A percentile compares a stretch with the other conserved stretches of the same genome.
Conservation (phyloP, 2,113 vertebrate genomes). For the Mormyrus lacerda region DNA sequence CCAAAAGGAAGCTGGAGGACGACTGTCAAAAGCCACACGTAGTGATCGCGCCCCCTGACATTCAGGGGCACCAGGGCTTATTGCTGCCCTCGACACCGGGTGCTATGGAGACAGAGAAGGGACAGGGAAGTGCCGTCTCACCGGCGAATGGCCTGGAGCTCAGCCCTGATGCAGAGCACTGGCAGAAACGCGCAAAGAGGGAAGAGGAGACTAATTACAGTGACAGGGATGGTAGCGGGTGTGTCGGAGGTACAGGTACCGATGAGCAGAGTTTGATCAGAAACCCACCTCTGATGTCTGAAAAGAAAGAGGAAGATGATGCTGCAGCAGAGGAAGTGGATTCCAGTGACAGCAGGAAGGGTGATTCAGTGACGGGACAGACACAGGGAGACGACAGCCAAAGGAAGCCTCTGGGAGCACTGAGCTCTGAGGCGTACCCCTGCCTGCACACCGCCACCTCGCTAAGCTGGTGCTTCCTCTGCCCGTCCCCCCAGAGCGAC, state of each 20-base stretch:
- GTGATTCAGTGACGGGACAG: not conserved
- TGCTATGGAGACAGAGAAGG: constrained; percentile 50
- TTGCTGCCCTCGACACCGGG: not conserved
- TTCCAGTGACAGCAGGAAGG: not conserved
- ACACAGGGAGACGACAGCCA: not conserved
- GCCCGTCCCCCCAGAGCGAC: constrained; percentile 73
- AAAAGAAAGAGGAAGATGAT: constrained; percentile 52
- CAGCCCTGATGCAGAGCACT: constrained; percentile 73
- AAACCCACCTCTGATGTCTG: too few species aligned
- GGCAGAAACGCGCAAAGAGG: constrained; percentile 89
- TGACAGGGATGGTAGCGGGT: not conserved
- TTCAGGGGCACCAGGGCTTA: not conserved
- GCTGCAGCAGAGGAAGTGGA: constrained; percentile 30
- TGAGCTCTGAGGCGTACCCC: constrained; percentile 67
- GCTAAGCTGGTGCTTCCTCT: constrained; percentile 97
- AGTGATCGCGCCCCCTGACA: not conserved
- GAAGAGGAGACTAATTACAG: constrained; percentile 57
- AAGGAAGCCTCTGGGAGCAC: not conserved
- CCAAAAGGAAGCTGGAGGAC: not conserved
- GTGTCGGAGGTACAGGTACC: constrained; percentile 19
- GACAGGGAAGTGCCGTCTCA: constrained; percentile 86
- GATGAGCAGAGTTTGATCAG: not conserved
- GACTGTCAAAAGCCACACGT: not conserved
- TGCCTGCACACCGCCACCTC: constrained; percentile 86
- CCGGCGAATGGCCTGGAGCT: constrained; percentile 84